Base-by-base conservation (phyloP, 2,888 invertebrate genomes). In the Heteropelma amictum region DNA sequence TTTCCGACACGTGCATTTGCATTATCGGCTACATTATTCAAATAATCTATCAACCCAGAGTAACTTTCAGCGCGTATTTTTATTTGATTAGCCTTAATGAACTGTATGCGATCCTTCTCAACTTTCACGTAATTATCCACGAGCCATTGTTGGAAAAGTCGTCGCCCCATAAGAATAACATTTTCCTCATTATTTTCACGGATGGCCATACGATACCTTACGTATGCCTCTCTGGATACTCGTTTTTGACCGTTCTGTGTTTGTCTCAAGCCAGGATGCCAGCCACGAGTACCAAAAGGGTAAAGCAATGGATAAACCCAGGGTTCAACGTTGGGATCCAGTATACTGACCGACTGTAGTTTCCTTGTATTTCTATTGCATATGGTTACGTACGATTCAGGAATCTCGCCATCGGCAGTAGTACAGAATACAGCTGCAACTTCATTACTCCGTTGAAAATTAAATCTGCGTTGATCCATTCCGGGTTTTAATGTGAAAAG, bases 391-490 rank as follows among this genome's bases (percentile, higher is more conserved):
- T 73, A 76, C 19, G 53, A 54, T 54, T 54, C 35, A 5, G 51
- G 51, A 51, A 51, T 51, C 17, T 51, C 30, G 3, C 72, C 68
- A 72, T 76, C 49, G 30, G 63, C 72, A 17, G 69, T 69, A 14
- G 65, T 75, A 0, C 63, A 64, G 40, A 72, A 77, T 26, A 75
- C 23, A 10, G 70, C 76, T 14, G 76, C 73, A 26, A 73, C 35
- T 68, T 74, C 49, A 51, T 73, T 73, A 3, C 56, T 64, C 26
- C 51, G 17, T 64, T 69, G 76, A 28, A 71, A 63, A 40, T 76
- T 73, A 53, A 67, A 78, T 51, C 76, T 38, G 5, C 64, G 51
- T 12, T 38, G 69, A 49, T 78, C 78, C 71, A 74, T 63, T 5
- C 73, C 69, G 14, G 72, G 65, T 45, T 67, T 74, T n/a, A 54